Conservation (phyloP, 2,113 vertebrate genomes). For the Stegastes partitus region DNA sequence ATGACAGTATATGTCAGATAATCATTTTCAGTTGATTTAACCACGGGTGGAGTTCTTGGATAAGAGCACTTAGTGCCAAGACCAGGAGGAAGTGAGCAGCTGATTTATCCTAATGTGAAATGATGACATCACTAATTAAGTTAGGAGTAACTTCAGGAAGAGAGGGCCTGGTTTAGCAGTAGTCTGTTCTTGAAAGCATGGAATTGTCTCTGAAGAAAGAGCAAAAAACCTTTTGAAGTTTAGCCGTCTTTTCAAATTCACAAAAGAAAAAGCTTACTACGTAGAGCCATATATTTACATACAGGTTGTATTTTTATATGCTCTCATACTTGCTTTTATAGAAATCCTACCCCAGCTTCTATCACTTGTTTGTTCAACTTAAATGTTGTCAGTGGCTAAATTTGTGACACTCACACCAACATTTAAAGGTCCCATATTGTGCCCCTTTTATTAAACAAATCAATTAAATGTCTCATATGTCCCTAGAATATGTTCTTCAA, state of each 20-base stretch:
- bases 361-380: too few species aligned
- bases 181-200: neutral
- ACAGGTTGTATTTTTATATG: neutral
- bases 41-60: neutral
- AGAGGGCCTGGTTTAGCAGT: neutral
- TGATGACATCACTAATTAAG: slow-evolving; percentile 12
- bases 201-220: slow-evolving; percentile 1
- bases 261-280: neutral
- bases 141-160: neutral
- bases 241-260: neutral
- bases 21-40: slow-evolving; percentile 9
- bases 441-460: too few species aligned
- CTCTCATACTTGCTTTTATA: neutral
- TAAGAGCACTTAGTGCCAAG: neutral
- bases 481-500: too few species aligned
- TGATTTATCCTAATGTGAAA: slow-evolving; percentile 13
- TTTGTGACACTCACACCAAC: too few species aligned
- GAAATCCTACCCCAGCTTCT: too few species aligned
- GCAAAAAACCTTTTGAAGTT: neutral
- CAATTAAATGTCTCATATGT: too few species aligned
- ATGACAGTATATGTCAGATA: neutral
- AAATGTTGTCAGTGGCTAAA: too few species aligned
- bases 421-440: too few species aligned
- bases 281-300: neutral
- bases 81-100: neutral